phyloP scores from a whole-genome alignment of 2,113 vertebrate genomes.

The Acinonyx jubatus region DNA sequence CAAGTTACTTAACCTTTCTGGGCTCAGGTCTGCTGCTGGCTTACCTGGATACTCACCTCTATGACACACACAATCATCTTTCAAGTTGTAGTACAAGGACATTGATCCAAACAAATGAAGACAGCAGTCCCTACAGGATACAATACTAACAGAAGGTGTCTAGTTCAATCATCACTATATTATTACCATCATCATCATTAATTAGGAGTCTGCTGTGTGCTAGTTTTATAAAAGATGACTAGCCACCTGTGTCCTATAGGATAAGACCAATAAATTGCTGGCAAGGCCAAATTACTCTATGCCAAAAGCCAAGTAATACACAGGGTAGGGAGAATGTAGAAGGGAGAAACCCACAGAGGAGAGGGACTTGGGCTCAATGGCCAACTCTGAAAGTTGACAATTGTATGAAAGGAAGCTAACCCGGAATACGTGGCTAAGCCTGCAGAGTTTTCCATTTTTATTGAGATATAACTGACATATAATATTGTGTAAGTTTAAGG shows the following conservation, averaged over 20 bases:
- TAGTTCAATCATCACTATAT: neutral
- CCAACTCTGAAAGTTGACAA: neutral
- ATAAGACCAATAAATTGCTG: slow-evolving; percentile 31
- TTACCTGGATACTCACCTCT: neutral
- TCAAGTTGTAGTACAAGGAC: slow-evolving; percentile 7
- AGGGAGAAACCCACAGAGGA: neutral
- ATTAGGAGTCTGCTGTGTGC: neutral
- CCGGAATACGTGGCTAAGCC: neutral
- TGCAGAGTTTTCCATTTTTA: neutral
- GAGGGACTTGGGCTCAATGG: neutral
- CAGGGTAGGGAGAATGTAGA: neutral
- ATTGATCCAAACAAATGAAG: slow-evolving; percentile 44
- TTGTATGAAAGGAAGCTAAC: neutral
- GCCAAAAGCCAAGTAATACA: neutral
- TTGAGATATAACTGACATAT: neutral
- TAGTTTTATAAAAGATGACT: slow-evolving; percentile 57
- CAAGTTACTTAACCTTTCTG: slow-evolving; percentile 19
- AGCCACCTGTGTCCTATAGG: slow-evolving; percentile 25
- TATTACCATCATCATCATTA: slow-evolving; percentile 23
- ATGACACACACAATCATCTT: neutral
- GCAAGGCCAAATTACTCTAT: slow-evolving; percentile 17
- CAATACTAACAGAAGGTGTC: slow-evolving; percentile 28
- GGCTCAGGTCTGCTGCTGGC: neutral
- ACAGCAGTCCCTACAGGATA: neutral
- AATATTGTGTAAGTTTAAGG: neutral